Evolutionary conservation across 2,113 vertebrate species (phyloP), one percentile per base, ranked within the genome.

Genomic region (Pedionomus torquatus): DNA sequence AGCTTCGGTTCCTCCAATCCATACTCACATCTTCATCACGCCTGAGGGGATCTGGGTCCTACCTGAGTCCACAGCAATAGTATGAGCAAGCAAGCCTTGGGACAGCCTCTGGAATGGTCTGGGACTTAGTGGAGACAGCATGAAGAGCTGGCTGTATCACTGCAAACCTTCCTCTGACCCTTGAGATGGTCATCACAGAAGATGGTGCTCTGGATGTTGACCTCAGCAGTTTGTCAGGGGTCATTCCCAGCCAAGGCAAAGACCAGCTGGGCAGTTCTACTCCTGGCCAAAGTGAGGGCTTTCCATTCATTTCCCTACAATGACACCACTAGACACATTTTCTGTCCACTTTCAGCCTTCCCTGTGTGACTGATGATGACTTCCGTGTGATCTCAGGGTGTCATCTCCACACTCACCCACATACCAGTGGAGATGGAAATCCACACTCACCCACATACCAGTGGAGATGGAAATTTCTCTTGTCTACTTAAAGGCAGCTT

Each of bases 301-400:
- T 51, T 52, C 52, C 52, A 46, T n/a, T 69, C 30, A 28, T 10
- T 18, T 28, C 4, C 16, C 24, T 55, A 39, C 43, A 58, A 31
- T 5, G 15, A 16, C 46, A 28, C 17, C 16, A 1, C 35, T n/a
- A 30, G 28, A 33, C 7, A 54, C 17, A n/a, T n/a, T 51, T 51
- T 46, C 70, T 72, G 17, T 25, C 58, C 33, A 4, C 41, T 88
- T 84, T 13, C 57, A 79, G 17, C 41, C 16, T 57, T 52, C 8
- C 14, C 20, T 1, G 0, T 2, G 5, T 20, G 39, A 41, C 19
- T 0, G 1, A 28, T 2, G 3, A 12, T 0, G 5, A 28, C 7
- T 55, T 49, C 46, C 26, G 10, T 4, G 5, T 1, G 7, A 15
- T 28, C 43, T 44, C 68, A 26, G 52, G 26, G 20, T 52, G 69